Percentiles rank a stretch among this genome's conserved stretches.
Conservation (phyloP, 2,797 vertebrate species). For the Notamacropus eugenii region DNA sequence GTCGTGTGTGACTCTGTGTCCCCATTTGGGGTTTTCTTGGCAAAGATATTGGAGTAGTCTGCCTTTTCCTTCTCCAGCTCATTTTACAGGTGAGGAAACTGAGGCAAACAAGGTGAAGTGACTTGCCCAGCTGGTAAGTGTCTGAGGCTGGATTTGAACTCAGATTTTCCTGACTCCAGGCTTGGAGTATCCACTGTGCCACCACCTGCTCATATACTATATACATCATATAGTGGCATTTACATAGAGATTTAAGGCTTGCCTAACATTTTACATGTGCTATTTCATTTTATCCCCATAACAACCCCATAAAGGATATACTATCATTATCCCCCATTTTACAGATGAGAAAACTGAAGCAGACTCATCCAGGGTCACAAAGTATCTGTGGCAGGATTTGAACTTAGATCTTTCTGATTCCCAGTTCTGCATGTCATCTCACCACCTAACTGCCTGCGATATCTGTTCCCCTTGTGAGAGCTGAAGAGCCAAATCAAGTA, state of each 20-base stretch:
- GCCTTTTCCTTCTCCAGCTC: background rate
- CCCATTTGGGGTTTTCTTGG: background rate
- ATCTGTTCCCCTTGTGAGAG: background rate
- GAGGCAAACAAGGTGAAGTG: background rate
- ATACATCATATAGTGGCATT: background rate
- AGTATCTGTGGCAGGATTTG: background rate
- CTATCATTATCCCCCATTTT: background rate
- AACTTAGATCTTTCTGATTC: background rate
- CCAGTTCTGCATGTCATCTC: background rate
- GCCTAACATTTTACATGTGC: background rate
- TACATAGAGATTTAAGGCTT: background rate
- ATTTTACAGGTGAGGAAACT: background rate
- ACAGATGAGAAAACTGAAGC: background rate
- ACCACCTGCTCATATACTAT: background rate
- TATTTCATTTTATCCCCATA: background rate
- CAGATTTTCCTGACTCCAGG: background rate
- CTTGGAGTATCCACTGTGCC: background rate
- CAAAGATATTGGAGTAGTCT: background rate
- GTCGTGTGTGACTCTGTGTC: background rate
- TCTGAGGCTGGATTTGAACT: background rate
- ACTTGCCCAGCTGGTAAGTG: background rate
- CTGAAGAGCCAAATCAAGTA: background rate
- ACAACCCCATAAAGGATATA: background rate
- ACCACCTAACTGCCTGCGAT: background rate
- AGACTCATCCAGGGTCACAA: background rate